These are phyloP conservation scores for Microtus montanus DNA, from an alignment of 2,113 vertebrate species.

Conservation along the genomic window DNA sequence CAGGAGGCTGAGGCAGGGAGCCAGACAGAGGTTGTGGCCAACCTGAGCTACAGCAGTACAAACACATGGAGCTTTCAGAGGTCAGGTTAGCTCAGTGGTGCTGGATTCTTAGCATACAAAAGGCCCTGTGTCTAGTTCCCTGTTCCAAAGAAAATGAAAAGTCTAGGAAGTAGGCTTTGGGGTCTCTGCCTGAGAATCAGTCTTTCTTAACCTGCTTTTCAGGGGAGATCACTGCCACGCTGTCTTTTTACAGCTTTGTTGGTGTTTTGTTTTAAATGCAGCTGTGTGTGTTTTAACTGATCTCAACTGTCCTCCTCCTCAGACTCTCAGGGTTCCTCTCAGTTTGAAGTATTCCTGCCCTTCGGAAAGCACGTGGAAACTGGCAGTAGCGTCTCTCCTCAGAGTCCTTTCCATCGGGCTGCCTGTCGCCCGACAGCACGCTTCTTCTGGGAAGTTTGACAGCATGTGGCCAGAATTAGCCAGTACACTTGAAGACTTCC, in stretches of 20 bases:
- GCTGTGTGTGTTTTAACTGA: conserved; percentile 11
- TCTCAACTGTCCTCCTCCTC: conserved; percentile 66
- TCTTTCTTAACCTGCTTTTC: conserved; percentile 6
- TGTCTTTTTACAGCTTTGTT: conserved; percentile 4
- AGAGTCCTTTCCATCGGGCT: conserved; percentile 96
- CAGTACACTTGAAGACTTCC: conserved; percentile 96
- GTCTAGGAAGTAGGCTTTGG: conserved; percentile 13
- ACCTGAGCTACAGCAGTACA: too few species aligned
- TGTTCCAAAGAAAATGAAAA: neutral
- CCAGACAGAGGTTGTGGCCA: neutral
- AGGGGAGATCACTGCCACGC: neutral
- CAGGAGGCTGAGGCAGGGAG: neutral
- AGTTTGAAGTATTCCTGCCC: conserved; percentile 98
- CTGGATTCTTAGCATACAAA: neutral
- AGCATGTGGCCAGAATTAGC: conserved; percentile 99
- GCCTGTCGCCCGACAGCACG: conserved; percentile 97
- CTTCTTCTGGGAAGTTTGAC: conserved; percentile 97
- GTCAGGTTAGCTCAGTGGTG: neutral
- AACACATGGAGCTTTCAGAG: neutral
- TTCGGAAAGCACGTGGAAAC: conserved; percentile 98
- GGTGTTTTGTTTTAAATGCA: conserved; percentile 44
- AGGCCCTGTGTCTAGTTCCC: neutral
- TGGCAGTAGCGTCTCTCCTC: conserved; percentile 96
- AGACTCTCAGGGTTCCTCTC: conserved; percentile 94
- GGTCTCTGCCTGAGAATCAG: neutral